These are phyloP conservation scores for Venustaconcha ellipsiformis DNA, from an alignment of 1,140 invertebrate genomes.

Conservation along the genomic window DNA sequence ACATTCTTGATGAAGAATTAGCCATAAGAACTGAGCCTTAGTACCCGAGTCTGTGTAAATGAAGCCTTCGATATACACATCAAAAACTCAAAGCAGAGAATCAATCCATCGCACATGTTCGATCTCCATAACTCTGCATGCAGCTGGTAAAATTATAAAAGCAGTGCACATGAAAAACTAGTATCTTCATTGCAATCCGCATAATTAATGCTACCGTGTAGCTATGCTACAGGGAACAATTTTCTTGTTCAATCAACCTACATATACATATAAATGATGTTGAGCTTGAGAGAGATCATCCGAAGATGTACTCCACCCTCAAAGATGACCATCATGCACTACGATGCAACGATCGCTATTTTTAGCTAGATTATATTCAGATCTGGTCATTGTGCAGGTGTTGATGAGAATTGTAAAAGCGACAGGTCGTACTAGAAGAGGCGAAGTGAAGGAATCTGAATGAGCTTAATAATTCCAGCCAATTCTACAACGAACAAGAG, in stretches of 20 bases:
- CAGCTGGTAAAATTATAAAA: conserved; percentile 47
- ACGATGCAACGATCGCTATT: conserved; percentile 60
- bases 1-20: not conserved
- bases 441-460: conserved; percentile 15
- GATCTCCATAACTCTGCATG: conserved; percentile 39
- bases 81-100: not conserved
- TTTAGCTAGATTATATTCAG: conserved; percentile 67
- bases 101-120: not conserved
- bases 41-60: not conserved
- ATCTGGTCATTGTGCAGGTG: conserved; percentile 58
- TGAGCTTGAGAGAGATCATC: conserved; percentile 12
- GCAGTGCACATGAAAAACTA: conserved; percentile 52
- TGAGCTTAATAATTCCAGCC: conserved; percentile 11
- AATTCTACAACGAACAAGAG: not conserved
- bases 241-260: conserved; percentile 23
- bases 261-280: conserved; percentile 32
- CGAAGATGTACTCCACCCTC: conserved; percentile 15
- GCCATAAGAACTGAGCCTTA: not conserved
- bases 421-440: conserved; percentile 18
- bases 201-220: conserved; percentile 65
- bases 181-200: conserved; percentile 39
- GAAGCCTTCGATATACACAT: not conserved
- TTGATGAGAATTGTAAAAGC: conserved; percentile 37
- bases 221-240: conserved; percentile 57
- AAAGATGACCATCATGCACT: conserved; percentile 34